phyloP scores from a whole-genome alignment of 2,797 vertebrate genomes.

The Petrocephalus sullivani region DNA sequence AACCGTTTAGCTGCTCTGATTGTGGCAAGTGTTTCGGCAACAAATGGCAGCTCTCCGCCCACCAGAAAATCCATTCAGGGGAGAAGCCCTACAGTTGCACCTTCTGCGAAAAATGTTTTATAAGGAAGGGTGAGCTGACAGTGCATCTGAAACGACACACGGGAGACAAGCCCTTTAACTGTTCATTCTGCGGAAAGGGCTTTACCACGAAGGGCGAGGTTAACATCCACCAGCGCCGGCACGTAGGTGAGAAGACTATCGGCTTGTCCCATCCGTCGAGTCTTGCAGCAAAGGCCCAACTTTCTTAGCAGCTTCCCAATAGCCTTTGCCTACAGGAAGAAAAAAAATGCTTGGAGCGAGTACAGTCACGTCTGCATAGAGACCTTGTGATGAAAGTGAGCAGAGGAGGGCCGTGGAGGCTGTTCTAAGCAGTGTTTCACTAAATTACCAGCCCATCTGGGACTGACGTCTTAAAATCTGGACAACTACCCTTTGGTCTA shows the following conservation, averaged over 20 bases:
- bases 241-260: constrained; percentile 12
- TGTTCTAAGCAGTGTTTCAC: background rate
- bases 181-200: constrained; percentile 8
- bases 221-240: constrained; percentile 16
- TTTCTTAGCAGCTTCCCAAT: background rate
- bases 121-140: constrained; percentile 11
- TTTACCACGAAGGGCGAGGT: constrained; percentile 18
- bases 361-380: background rate
- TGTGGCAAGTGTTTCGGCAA: constrained; percentile 16
- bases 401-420: no score
- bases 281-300: background rate
- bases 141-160: constrained; percentile 14
- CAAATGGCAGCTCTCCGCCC: constrained; percentile 13
- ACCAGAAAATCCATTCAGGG: constrained; percentile 11
- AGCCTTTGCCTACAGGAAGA: background rate
- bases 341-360: background rate
- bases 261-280: constrained; percentile 4
- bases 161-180: constrained; percentile 15
- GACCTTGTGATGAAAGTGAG: background rate
- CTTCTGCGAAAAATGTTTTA: constrained; percentile 6
- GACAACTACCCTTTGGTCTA: background rate
- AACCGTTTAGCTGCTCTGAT: constrained; percentile 6
- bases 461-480: background rate
- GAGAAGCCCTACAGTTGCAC: constrained; percentile 18
- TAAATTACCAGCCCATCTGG: background rate